These are phyloP conservation scores for Choloepus didactylus DNA, from an alignment of 2,797 vertebrate species.

Conservation along the genomic window DNA sequence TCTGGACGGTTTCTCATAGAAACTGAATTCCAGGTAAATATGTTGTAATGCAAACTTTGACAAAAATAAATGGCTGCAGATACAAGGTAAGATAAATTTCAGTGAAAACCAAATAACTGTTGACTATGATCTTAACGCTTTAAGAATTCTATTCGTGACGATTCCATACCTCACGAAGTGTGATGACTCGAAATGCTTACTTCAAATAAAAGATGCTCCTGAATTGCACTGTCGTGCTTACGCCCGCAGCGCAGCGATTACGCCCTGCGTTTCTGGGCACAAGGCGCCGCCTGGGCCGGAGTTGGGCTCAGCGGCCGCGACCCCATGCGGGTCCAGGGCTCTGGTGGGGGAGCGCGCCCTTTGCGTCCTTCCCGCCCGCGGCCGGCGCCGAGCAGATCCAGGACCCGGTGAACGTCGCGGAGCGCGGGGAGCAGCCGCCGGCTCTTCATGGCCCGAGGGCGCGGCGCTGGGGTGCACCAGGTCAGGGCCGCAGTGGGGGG, in stretches of 20 bases:
- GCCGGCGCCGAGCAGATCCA: conserved; percentile 89
- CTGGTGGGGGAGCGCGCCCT: conserved; percentile 85
- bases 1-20: not conserved
- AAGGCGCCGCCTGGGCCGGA: conserved; percentile 62
- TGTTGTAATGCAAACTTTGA: not conserved
- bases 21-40: not conserved
- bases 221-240: not conserved
- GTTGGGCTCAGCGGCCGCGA: conserved; percentile 64
- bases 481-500: too few species aligned
- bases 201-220: not conserved
- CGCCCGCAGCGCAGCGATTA: not conserved
- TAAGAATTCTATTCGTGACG: not conserved
- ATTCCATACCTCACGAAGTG: not conserved
- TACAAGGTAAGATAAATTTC: not conserved
- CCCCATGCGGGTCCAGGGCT: conserved; percentile 89
- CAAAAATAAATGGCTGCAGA: not conserved
- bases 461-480: not conserved
- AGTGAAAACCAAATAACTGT: not conserved
- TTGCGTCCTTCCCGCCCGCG: conserved; percentile 90
- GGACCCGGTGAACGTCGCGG: conserved; percentile 90
- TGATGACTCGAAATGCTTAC: not conserved
- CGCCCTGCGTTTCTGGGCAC: conserved; percentile 42
- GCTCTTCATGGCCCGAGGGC: conserved; percentile 92
- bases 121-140: not conserved
- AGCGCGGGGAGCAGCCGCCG: conserved; percentile 93